Base-by-base conservation (phyloP, 1,140 invertebrate species). In the Drosophila takahashii region DNA sequence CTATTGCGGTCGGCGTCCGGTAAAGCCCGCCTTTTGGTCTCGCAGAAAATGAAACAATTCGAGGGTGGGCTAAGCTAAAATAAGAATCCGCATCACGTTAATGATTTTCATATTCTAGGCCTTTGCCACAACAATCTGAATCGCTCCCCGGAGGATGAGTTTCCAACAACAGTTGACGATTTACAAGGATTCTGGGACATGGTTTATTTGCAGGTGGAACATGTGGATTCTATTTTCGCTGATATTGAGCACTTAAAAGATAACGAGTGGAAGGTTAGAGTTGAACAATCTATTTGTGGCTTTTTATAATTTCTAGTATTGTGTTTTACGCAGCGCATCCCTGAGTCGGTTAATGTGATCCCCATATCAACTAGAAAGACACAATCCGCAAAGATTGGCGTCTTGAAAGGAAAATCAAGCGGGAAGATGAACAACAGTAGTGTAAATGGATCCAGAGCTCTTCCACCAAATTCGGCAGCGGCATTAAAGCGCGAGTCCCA, bases 161-260 rank as follows among this genome's bases (percentile, higher is more conserved):
- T 98, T 92, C 96, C 96, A 37, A 98, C 97, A 3, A 98, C 97
- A 4, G 93, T 69, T 1, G 95, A 97, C 79, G 98, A 99, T 92
- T 93, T 99, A 56, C 96, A 96, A 80, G 98, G 98, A 15, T 99
- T 99, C 93, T 99, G 98, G 98, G 98, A 99, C 92, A 98, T 99
- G 97, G 97, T 99, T 7, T 95, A 95, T 92, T 94, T 99, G 45
- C 98, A 99, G 93, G 95, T 98, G 7, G 95, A 95, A 34, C 95
- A 97, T 92, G 94, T 98, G 15, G 81, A 97, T 90, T 94, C 95
- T 7, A 93, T 97, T 60, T 98, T 97, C 92, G 93, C 95, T 7
- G 96, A 97, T 62, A 94, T 98, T 44, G 94, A 96, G 22, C 84
- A 89, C 15, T 92, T 97, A 18, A 95, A 94, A 85, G 93, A 92